A percentile compares a stretch with the other conserved stretches of the same genome.
phyloP scores from a whole-genome alignment of 2,113 vertebrate genomes.

The Manacus vitellinus region DNA sequence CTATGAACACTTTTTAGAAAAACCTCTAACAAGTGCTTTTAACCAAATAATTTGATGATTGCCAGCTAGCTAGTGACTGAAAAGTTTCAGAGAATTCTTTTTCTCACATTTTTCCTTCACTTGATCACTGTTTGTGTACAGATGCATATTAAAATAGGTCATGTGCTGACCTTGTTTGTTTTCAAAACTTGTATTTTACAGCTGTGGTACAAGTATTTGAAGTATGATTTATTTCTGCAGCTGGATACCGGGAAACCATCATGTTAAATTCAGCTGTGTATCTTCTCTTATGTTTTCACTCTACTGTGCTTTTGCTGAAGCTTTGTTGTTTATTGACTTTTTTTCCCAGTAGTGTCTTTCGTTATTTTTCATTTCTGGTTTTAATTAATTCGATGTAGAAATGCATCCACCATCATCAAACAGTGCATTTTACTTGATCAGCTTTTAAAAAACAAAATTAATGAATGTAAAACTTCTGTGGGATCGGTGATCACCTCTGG shows the following conservation, averaged over 20 bases:
- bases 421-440: not conserved
- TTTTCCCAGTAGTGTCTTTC: not conserved
- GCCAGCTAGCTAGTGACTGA: not conserved
- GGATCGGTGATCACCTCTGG: not conserved
- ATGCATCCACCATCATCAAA: not conserved
- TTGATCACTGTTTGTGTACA: not conserved
- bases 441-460: not conserved
- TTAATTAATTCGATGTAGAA: conserved; percentile 10
- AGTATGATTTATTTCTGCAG: conserved; percentile 58
- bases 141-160: not conserved
- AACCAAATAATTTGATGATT: not conserved
- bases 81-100: not conserved
- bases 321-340: not conserved
- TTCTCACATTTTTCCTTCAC: not conserved
- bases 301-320: conserved; percentile 21
- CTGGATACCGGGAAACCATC: conserved; percentile 47
- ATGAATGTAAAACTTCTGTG: conserved; percentile 4
- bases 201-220: conserved; percentile 23
- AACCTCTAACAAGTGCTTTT: not conserved
- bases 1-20: not conserved
- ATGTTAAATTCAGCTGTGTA: conserved; percentile 31
- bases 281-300: conserved; percentile 49
- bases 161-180: not conserved
- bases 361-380: not conserved
- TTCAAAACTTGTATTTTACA: conserved; percentile 5